phyloP scores from a whole-genome alignment of 35 echinoderm and acorn worm genomes.

The Hemicentrotus pulcherrimus region DNA sequence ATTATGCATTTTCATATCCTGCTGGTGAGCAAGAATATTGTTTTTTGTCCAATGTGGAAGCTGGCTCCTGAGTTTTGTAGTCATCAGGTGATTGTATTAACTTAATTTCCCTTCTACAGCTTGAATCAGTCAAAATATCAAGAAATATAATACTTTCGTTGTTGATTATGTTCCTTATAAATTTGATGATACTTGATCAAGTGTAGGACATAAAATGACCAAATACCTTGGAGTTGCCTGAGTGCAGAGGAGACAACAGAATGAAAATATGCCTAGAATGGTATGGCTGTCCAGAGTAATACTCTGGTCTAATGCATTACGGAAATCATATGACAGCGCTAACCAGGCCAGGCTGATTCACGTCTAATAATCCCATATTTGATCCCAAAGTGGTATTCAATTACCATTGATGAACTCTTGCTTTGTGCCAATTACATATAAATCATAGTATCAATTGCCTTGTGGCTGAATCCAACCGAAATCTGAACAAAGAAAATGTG shows the following conservation, averaged over 20 bases:
- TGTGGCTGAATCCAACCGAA: not conserved
- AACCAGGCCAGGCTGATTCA: conserved; percentile 6
- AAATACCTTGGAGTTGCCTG: too few species aligned
- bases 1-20: too few species aligned
- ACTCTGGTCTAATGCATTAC: not conserved
- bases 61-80: too few species aligned
- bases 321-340: not conserved
- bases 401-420: not conserved
- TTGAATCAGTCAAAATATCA: too few species aligned
- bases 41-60: too few species aligned
- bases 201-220: too few species aligned
- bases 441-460: not conserved
- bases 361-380: not conserved
- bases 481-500: not conserved
- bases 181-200: too few species aligned
- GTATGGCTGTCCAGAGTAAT: conserved; percentile 16
- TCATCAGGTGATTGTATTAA: too few species aligned
- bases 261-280: not conserved
- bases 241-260: not conserved
- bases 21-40: too few species aligned
- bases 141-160: too few species aligned
- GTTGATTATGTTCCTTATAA: too few species aligned
- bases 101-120: too few species aligned
- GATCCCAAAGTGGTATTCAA: not conserved
- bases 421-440: conserved; percentile 12